Evolutionary conservation across 2,888 invertebrate species (phyloP), one percentile per base, ranked within the genome.

Genomic region (Icerya purchasi): DNA sequence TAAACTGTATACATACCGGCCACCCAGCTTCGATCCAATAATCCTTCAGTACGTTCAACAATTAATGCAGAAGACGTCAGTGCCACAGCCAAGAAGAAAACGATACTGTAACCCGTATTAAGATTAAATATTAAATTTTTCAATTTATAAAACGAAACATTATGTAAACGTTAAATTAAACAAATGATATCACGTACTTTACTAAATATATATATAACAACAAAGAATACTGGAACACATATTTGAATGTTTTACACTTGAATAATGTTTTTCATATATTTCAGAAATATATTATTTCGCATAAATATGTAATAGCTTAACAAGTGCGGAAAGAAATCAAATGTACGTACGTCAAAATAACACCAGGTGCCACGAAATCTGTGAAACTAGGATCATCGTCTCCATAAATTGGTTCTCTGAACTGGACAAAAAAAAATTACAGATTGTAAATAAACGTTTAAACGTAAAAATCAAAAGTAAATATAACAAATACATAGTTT

Each of bases 321-420:
- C 14, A 57, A 2, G 14, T 5, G 3, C 14, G 14, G 19, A 22
- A 2, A 5, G 24, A 54, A 22, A 19, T 36, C 5, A 23, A 36
- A 22, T n/a, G 25, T 56, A 77, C 83, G 81, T 73, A 90, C 89
- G 89, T 90, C 65, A 93, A 74, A 67, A 93, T 91, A 63, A 94
- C 90, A 65, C 93, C 93, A 53, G 93, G 93, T 18, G 93, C 93
- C 62, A 94, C 93, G 73, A 93, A 94, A 72, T 93, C 91, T 0
- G 92, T 92, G 70, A 94, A 94, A 18, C 87, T 90, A 2, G 93
- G 91, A 70, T 88, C 83, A 71, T 80, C 84, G 61, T 83, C 82
- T 58, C 90, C 91, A 71, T 90, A 91, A 69, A 91, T 86, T 52
- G 91, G 90, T 63, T 86, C 80, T 69, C 84, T 82, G 73, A 90